Conservation (phyloP, 2,113 vertebrate species). For the Phyllostomus hastatus region DNA sequence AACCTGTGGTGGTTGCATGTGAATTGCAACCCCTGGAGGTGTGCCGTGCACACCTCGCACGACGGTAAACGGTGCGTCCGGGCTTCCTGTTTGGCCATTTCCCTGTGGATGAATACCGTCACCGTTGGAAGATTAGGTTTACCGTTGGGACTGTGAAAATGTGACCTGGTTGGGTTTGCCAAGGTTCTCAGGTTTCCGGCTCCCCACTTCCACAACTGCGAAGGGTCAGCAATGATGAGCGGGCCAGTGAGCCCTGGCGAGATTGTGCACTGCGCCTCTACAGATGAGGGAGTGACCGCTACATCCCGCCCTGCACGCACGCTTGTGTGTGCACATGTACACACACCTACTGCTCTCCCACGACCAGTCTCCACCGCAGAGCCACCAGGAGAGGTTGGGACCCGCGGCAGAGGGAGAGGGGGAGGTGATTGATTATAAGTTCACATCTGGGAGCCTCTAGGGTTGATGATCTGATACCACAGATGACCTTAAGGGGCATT, state of each 20-base stretch:
- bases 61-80: neutral
- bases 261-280: neutral
- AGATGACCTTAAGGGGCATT: neutral
- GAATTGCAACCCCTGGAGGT: neutral
- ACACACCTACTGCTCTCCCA: neutral
- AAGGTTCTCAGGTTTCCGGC: neutral
- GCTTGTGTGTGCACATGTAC: accelerated
- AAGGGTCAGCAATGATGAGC: neutral
- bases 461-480: neutral
- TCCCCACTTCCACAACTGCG: neutral
- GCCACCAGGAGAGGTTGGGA: neutral
- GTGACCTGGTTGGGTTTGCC: neutral
- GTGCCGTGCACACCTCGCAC: neutral
- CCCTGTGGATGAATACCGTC: neutral
- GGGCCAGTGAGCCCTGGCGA: neutral
- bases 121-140: neutral
- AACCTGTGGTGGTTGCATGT: neutral
- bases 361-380: neutral
- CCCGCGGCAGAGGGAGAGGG: neutral
- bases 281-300: neutral
- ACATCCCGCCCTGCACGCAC: neutral
- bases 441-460: neutral
- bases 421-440: neutral
- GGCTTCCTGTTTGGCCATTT: neutral
- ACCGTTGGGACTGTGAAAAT: neutral